phyloP scores from a whole-genome alignment of 2,797 vertebrate species.

The Bryconaethiops microstoma region DNA sequence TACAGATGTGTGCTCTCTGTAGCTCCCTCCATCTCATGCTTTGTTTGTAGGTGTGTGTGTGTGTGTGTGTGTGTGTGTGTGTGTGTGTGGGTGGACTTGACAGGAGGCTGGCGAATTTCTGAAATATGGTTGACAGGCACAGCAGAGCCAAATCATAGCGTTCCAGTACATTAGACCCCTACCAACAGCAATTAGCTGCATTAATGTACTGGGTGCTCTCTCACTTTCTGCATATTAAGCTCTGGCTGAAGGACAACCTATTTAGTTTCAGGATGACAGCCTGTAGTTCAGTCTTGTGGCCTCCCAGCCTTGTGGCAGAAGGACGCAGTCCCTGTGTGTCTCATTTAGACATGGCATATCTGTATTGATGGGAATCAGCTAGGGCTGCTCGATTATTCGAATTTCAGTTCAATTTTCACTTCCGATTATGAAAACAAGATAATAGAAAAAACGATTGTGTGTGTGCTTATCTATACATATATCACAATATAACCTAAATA shows the following conservation, averaged over 20 bases:
- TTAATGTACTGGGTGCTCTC: slow-evolving; percentile 17
- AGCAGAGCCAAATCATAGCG: slow-evolving; percentile 17
- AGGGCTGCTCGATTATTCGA: too few relatives aligned
- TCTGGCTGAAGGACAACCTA: slow-evolving; percentile 14
- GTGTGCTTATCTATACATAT: too few relatives aligned
- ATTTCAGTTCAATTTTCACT: too few relatives aligned
- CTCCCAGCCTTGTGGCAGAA: slow-evolving; percentile 6
- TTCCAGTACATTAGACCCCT: slow-evolving; percentile 43
- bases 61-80: neutral
- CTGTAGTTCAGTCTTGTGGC: neutral
- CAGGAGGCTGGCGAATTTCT: slow-evolving; percentile 16
- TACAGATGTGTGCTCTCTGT: neutral
- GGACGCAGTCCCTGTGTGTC: neutral
- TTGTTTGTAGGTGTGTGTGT: neutral
- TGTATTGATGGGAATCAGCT: too few relatives aligned
- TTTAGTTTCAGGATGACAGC: slow-evolving; percentile 16
- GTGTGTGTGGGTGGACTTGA: neutral
- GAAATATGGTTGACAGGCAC: slow-evolving; percentile 15
- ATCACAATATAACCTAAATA: too few relatives aligned
- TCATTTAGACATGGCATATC: neutral
- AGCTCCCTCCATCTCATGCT: neutral
- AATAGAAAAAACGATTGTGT: too few relatives aligned
- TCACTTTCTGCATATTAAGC: slow-evolving; percentile 4
- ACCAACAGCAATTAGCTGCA: slow-evolving; percentile 40
- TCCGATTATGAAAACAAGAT: too few relatives aligned